Percentiles rank a stretch among this genome's conserved stretches.
Evolutionary conservation across 2,113 vertebrate genomes (phyloP).

Genomic region (Nothobranchius furzeri): DNA sequence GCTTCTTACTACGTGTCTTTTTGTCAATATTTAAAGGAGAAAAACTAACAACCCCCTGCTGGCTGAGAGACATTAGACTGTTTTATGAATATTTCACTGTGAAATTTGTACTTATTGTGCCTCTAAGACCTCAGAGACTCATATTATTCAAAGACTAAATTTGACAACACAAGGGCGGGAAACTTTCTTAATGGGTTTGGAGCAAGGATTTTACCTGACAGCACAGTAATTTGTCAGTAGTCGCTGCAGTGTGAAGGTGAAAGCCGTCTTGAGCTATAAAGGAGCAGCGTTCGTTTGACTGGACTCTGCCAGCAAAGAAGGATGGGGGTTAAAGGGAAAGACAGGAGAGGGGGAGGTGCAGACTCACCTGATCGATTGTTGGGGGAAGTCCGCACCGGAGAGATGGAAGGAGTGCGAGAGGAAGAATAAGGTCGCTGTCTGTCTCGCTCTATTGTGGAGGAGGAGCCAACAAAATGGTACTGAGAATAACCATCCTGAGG

Average conservation of each 20-base stretch:
- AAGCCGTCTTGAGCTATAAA: conserved; percentile 22
- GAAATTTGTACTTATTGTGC: too few relatives aligned
- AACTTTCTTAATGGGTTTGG: conserved; percentile 10
- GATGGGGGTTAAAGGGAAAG: conserved; percentile 32
- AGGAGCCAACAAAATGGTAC: conserved; percentile 97
- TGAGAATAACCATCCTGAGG: conserved; percentile 96
- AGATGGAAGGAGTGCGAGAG: conserved; percentile 97
- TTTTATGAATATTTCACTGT: too few relatives aligned
- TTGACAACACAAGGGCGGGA: conserved; percentile 18
- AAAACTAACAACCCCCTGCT: too few relatives aligned
- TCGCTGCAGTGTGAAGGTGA: conserved; percentile 51
- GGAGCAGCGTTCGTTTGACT: conserved; percentile 24
- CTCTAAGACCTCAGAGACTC: conserved; percentile 3
- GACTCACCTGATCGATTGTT: conserved; percentile 97
- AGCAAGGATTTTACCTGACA: conserved; percentile 35
- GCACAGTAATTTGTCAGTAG: conserved; percentile 29
- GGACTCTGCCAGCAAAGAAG: conserved; percentile 32
- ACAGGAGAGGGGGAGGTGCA: not conserved
- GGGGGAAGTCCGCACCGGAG: conserved; percentile 94
- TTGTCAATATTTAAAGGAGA: too few relatives aligned
- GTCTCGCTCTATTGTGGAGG: conserved; percentile 97
- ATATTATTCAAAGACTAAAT: conserved; percentile 22
- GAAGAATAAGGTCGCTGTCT: conserved; percentile 97
- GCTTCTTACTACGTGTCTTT: too few relatives aligned
- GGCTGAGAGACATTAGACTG: too few relatives aligned